Percentiles rank a stretch among this genome's conserved stretches.
Conservation (phyloP, 1,140 invertebrate genomes). For the Bombus sibiricus region DNA sequence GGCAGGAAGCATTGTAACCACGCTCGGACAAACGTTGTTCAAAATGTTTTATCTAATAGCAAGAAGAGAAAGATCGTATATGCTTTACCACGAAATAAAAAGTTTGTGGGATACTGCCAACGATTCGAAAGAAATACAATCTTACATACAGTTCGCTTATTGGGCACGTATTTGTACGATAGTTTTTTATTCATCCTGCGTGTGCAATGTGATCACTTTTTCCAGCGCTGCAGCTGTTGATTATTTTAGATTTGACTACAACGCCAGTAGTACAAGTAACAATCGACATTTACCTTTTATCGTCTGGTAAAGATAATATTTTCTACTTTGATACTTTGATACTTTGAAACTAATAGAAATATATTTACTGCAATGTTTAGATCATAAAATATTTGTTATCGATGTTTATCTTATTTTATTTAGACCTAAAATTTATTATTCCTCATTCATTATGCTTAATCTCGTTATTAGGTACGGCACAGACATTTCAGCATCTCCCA, state of each 20-base stretch:
- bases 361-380: not conserved
- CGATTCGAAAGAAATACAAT: slow-evolving; percentile 25
- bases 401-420: not conserved
- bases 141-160: slow-evolving; percentile 35
- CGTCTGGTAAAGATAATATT: slow-evolving; percentile 44
- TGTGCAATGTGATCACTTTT: slow-evolving; percentile 28
- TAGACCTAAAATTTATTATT: not conserved
- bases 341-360: not conserved
- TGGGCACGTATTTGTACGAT: slow-evolving; percentile 32
- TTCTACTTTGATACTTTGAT: not conserved
- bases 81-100: slow-evolving; percentile 37
- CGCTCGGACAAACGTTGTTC: slow-evolving; percentile 44
- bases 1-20: slow-evolving; percentile 50
- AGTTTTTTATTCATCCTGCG: slow-evolving; percentile 7
- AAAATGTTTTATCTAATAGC: slow-evolving; percentile 54
- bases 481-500: slow-evolving; percentile 31
- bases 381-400: not conserved
- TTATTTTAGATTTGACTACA: slow-evolving; percentile 1
- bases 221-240: not conserved
- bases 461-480: slow-evolving; percentile 47
- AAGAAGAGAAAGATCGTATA: not conserved
- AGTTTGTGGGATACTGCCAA: slow-evolving; percentile 38
- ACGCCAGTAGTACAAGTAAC: not conserved
- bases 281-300: slow-evolving; percentile 48
- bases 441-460: not conserved